Evolutionary conservation across 2,113 vertebrate species (phyloP).

Genomic region (Daubentonia madagascariensis): DNA sequence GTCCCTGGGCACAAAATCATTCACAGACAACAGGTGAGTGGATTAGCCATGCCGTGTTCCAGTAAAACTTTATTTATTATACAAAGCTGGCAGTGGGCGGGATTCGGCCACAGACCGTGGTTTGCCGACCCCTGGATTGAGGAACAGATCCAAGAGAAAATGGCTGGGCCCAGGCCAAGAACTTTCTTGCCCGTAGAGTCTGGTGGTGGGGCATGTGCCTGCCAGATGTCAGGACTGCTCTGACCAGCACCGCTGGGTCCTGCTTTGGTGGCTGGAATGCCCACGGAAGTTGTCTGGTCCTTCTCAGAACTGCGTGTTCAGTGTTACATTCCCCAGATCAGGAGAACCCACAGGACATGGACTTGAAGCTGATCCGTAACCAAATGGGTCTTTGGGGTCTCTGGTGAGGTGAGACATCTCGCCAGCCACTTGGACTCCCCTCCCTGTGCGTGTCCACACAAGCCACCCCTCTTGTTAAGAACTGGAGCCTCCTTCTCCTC

Average conservation of each 20-base stretch:
- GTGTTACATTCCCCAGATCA: too few species aligned
- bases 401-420: rapidly evolving
- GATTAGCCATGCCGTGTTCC: too few species aligned
- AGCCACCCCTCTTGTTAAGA: rapidly evolving
- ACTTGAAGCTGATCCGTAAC: rapidly evolving
- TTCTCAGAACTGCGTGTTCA: rapidly evolving
- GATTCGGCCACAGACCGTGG: rapidly evolving
- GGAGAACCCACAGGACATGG: neutral
- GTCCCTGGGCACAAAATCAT: rapidly evolving
- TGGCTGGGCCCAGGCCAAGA: neutral
- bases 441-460: neutral
- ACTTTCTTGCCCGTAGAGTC: rapidly evolving
- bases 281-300: rapidly evolving
- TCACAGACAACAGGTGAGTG: rapidly evolving
- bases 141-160: too few species aligned
- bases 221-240: neutral
- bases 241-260: rapidly evolving
- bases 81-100: too few species aligned
- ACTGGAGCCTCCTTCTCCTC: rapidly evolving
- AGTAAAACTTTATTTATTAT: neutral
- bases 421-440: rapidly evolving
- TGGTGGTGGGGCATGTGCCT: rapidly evolving
- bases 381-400: neutral
- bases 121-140: neutral
- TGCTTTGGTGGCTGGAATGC: rapidly evolving